phyloP scores from a whole-genome alignment of 2,113 vertebrate species.

The Pluvialis apricaria region DNA sequence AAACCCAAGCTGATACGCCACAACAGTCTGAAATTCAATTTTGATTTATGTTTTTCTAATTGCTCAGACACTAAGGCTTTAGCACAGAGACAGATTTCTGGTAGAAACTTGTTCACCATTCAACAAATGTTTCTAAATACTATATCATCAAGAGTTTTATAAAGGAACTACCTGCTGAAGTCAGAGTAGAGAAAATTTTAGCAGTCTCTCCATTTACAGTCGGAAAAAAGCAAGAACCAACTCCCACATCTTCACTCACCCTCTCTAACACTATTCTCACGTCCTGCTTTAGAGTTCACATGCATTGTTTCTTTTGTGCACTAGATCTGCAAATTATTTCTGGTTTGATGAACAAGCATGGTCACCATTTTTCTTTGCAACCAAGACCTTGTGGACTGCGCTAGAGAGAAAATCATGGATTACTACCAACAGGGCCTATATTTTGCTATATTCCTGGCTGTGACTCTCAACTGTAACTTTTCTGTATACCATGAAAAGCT shows the following conservation, averaged over 20 bases:
- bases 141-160: background rate
- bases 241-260: background rate
- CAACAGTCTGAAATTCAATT: background rate
- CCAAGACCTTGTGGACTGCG: background rate
- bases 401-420: background rate
- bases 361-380: background rate
- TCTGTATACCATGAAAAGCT: background rate
- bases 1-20: background rate
- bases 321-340: background rate
- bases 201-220: background rate
- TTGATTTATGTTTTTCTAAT: slow-evolving; percentile 20
- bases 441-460: background rate
- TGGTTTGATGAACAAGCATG: background rate
- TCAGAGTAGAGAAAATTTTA: background rate
- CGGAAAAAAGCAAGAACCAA: background rate
- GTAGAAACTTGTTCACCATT: background rate
- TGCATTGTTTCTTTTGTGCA: background rate
- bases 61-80: background rate
- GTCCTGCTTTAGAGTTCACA: background rate
- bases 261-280: background rate
- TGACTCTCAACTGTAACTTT: background rate
- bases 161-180: background rate
- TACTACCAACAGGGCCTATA: background rate
- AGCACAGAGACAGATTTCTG: background rate
- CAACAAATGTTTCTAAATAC: background rate